Conservation (phyloP, 1,140 invertebrate genomes). For the Calliopsis andreniformis region DNA sequence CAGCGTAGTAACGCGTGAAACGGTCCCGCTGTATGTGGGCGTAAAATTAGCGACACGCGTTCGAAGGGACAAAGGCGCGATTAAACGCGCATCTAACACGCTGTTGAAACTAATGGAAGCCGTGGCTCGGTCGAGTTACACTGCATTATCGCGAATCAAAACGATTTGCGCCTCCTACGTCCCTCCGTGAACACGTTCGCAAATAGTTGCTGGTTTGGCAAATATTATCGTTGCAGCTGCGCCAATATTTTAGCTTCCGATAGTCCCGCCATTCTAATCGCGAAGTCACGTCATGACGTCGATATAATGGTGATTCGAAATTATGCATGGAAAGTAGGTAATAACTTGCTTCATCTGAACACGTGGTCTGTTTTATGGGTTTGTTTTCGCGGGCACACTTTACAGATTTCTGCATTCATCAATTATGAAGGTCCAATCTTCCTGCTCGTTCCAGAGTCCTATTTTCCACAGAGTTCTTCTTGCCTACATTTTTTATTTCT, state of each 20-base stretch:
- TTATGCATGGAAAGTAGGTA: too few relatives aligned
- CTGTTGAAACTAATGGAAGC: conserved; percentile 31
- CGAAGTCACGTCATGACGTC: neutral
- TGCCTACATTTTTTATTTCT: too few relatives aligned
- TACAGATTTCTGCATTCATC: too few relatives aligned
- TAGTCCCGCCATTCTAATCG: neutral
- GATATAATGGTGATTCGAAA: too few relatives aligned
- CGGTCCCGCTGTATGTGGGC: neutral
- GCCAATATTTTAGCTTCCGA: conserved; percentile 4
- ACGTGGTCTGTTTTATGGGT: too few relatives aligned
- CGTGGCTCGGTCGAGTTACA: neutral
- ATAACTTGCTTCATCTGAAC: too few relatives aligned
- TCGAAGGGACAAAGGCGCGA: conserved; percentile 3
- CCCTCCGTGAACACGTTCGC: neutral
- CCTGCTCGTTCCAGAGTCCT: too few relatives aligned
- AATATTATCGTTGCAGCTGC: neutral
- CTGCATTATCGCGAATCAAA: neutral
- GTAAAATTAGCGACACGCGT: conserved; percentile 11
- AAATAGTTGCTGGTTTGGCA: neutral
- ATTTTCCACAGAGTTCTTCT: too few relatives aligned
- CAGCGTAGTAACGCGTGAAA: too few relatives aligned
- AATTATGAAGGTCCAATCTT: too few relatives aligned
- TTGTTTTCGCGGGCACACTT: too few relatives aligned
- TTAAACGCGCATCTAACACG: neutral
- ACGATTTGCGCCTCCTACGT: neutral